Percentiles rank a stretch among this genome's conserved stretches.
phyloP scores from a whole-genome alignment of 2,113 vertebrate species.

The Cephalopholis sonnerati region DNA sequence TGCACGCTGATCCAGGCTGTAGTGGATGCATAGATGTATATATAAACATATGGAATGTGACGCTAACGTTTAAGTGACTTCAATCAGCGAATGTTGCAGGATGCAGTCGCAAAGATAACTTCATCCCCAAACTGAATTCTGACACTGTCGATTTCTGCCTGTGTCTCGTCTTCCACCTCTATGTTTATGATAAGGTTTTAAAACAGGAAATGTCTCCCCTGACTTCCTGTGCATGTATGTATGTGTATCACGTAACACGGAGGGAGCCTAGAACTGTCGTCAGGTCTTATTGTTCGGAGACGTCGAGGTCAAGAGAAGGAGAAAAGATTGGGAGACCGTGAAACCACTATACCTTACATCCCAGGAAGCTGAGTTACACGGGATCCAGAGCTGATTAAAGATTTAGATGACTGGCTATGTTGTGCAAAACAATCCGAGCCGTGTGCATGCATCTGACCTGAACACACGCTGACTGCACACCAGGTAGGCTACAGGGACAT shows the following conservation, averaged over 20 bases:
- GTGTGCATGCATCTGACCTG: neutral
- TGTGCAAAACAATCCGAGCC: conserved; percentile 13
- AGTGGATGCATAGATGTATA: neutral
- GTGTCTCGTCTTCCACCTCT: conserved; percentile 4
- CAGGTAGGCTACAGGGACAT: neutral
- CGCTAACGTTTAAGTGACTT: neutral
- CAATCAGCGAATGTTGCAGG: neutral
- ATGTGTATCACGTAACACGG: conserved; percentile 39
- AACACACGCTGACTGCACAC: neutral
- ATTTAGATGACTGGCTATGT: conserved; percentile 42
- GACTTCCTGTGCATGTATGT: conserved; percentile 51
- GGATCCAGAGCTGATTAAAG: conserved; percentile 57
- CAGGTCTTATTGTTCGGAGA: conserved; percentile 35
- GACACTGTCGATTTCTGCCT: neutral
- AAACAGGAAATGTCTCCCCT: conserved; percentile 46
- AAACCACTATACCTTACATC: conserved; percentile 35
- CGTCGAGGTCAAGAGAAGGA: conserved; percentile 23
- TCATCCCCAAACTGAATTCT: conserved; percentile 9
- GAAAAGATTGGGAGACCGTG: conserved; percentile 19
- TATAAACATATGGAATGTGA: neutral
- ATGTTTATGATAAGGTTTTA: conserved; percentile 5
- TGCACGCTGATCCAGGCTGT: neutral
- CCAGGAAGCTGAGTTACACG: conserved; percentile 46
- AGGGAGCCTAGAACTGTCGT: conserved; percentile 3
- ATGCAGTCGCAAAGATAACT: neutral